Evolutionary conservation across 1,140 invertebrate species (phyloP).

Genomic region (Lucilia cuprina): DNA sequence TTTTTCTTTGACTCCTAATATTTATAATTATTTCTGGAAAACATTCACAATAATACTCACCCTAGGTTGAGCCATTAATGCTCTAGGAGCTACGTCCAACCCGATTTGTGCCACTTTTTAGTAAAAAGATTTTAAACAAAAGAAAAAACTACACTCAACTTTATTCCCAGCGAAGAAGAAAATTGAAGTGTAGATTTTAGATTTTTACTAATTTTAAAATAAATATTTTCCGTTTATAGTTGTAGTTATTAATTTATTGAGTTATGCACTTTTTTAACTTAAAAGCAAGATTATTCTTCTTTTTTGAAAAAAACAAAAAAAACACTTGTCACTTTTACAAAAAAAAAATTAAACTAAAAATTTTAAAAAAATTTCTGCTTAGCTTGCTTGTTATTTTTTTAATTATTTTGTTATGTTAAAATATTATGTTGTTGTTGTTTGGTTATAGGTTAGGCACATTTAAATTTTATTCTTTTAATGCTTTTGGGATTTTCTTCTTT

Average conservation of each 20-base stretch:
- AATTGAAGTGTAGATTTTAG: slow-evolving; percentile 27
- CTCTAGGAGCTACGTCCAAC: slow-evolving; percentile 63
- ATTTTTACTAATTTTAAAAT: neutral
- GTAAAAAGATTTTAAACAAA: slow-evolving; percentile 1
- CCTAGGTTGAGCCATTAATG: slow-evolving; percentile 64
- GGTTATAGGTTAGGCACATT: neutral
- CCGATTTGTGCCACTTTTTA: slow-evolving; percentile 64
- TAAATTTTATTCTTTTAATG: neutral
- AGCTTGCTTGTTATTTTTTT: neutral
- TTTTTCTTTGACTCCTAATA: neutral
- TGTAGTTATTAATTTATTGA: neutral
- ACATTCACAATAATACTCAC: slow-evolving; percentile 49
- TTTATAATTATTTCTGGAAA: neutral
- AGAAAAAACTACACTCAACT: slow-evolving; percentile 18
- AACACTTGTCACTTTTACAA: slow-evolving; percentile 6
- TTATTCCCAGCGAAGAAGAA: too few species aligned
- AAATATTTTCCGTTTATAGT: neutral
- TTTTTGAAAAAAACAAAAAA: neutral
- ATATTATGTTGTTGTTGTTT: neutral
- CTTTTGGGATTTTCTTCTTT: neutral
- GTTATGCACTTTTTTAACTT: neutral
- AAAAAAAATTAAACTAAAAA: neutral
- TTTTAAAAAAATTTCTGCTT: neutral
- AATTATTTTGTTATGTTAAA: neutral
- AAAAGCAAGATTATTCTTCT: neutral